A percentile compares a stretch with the other conserved stretches of the same genome.
phyloP scores from a whole-genome alignment of 2,797 vertebrate genomes.

The Acipenser transmontanus region DNA sequence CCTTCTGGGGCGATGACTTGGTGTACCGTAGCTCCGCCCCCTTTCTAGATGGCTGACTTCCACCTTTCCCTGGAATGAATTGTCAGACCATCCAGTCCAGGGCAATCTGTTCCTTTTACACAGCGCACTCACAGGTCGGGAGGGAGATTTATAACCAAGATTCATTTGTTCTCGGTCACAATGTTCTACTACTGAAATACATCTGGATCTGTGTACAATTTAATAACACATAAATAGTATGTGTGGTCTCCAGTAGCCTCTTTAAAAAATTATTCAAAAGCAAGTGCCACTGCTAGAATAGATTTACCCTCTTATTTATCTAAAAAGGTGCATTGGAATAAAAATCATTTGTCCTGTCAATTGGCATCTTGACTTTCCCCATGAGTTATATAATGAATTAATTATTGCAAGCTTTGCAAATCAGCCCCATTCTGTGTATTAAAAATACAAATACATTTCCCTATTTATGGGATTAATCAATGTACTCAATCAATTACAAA shows the following conservation, averaged over 20 bases:
- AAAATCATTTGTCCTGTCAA: background rate
- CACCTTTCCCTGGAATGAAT: no score
- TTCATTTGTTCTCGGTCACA: no score
- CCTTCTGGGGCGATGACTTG: no score
- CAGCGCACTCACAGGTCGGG: no score
- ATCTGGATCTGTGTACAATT: background rate
- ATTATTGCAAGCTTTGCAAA: conserved; percentile 2
- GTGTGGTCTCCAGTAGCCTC: background rate
- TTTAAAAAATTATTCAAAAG: background rate
- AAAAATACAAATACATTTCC: background rate
- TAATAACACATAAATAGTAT: background rate
- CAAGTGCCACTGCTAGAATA: no score
- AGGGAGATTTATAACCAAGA: no score
- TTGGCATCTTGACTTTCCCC: background rate
- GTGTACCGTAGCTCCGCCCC: no score
- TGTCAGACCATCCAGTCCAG: no score
- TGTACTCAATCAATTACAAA: conserved; percentile 3
- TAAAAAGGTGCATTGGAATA: background rate
- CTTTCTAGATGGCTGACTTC: no score
- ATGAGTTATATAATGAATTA: conserved; percentile 5
- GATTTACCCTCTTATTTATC: no score
- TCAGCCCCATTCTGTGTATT: conserved; percentile 4
- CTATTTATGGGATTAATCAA: background rate
- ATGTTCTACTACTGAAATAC: background rate
- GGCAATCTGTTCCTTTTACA: no score